phyloP scores from a whole-genome alignment of 1,140 invertebrate genomes.

The Tetraneura akinire region DNA sequence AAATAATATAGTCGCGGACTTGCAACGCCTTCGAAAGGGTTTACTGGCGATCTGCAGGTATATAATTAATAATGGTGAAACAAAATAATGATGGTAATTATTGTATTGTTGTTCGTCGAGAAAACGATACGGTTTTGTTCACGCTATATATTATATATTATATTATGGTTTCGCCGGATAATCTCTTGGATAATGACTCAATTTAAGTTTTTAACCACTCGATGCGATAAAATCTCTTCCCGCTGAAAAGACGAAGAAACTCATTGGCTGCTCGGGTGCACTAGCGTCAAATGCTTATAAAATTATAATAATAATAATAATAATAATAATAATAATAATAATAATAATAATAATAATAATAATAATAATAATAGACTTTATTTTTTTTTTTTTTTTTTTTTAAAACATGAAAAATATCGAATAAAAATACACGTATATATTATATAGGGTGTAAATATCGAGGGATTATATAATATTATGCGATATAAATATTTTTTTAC shows the following conservation, averaged over 20 bases:
- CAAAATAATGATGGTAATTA: constrained; percentile 9
- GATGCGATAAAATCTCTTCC: background rate
- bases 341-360: constrained; percentile 4
- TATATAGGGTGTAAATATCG: too few relatives aligned
- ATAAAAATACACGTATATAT: too few relatives aligned
- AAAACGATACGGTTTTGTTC: constrained; percentile 38
- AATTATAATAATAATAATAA: constrained; percentile 11
- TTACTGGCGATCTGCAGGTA: too few relatives aligned
- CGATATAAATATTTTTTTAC: too few relatives aligned
- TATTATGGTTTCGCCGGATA: constrained; percentile 1
- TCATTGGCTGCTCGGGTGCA: background rate
- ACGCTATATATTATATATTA: background rate
- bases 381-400: too few relatives aligned
- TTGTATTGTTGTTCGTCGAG: background rate
- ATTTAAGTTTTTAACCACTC: background rate
- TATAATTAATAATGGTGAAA: constrained; percentile 6
- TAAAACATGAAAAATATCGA: too few relatives aligned
- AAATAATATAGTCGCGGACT: too few relatives aligned
- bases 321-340: background rate
- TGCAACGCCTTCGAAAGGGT: too few relatives aligned
- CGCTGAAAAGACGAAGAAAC: background rate
- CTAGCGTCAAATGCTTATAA: background rate
- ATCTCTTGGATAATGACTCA: background rate
- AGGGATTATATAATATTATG: too few relatives aligned
- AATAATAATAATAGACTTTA: background rate